phyloP scores from a whole-genome alignment of 2,113 vertebrate genomes.

The Cryptomyrus ogoouensis region DNA sequence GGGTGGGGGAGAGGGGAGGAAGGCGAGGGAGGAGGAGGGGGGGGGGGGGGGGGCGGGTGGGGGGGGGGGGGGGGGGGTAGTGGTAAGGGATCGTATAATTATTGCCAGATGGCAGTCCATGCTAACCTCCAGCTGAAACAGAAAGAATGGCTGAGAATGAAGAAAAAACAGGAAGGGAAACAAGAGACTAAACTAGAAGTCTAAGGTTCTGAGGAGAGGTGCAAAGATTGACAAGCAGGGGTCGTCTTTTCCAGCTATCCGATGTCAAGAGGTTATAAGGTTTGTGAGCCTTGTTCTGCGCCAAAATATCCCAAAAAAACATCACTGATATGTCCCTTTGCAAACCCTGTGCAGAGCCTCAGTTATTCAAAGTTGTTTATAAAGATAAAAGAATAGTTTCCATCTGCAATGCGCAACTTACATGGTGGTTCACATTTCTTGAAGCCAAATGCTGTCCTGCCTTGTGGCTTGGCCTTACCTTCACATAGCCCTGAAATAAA shows the following conservation, averaged over 20 bases:
- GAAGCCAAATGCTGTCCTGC: neutral
- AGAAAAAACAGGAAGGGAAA: neutral
- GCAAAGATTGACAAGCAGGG: neutral
- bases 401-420: neutral
- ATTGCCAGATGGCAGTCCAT: slow-evolving; percentile 33
- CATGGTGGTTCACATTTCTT: neutral
- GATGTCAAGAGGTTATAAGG: neutral
- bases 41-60: neutral
- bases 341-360: neutral
- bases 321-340: neutral
- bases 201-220: neutral
- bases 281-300: neutral
- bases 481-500: neutral
- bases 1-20: neutral
- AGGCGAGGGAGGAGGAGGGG: neutral
- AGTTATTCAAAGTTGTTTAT: neutral
- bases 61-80: neutral
- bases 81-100: slow-evolving; percentile 21
- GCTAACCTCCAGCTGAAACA: neutral
- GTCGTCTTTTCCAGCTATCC: neutral
- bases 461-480: neutral
- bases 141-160: slow-evolving; percentile 1
- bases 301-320: neutral
- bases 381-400: neutral
- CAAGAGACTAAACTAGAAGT: neutral